Evolutionary conservation across 2,113 vertebrate genomes (phyloP).

Genomic region (Corydoras maculifer): DNA sequence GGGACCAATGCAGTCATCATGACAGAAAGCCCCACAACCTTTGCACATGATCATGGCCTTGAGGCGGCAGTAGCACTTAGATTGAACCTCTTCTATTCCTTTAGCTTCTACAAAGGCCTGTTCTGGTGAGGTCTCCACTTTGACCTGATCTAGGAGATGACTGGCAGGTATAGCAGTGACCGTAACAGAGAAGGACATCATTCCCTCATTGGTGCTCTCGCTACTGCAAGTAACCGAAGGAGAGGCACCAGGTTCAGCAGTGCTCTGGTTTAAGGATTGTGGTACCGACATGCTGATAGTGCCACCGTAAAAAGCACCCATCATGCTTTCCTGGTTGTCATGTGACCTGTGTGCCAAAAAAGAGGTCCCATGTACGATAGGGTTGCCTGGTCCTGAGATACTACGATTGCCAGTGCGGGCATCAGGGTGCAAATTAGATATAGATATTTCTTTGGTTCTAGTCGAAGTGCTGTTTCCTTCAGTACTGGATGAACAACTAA

Average conservation of each 20-base stretch:
- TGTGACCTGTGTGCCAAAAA: conserved; percentile 64
- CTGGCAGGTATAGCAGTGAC: conserved; percentile 87
- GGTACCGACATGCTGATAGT: conserved; percentile 86
- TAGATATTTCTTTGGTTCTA: conserved; percentile 72
- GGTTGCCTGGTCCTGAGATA: conserved; percentile 62
- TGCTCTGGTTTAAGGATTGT: conserved; percentile 61
- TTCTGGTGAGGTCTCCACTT: conserved; percentile 70
- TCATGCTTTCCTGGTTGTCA: conserved; percentile 54
- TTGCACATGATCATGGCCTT: conserved; percentile 99
- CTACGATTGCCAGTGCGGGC: conserved; percentile 58
- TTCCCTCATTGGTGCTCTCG: conserved; percentile 65
- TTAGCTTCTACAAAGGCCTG: conserved; percentile 75
- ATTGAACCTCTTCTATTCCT: conserved; percentile 75
- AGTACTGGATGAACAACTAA: conserved; percentile 45
- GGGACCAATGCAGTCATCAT: conserved; percentile 95
- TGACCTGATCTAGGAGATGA: conserved; percentile 58
- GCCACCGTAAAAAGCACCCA: conserved; percentile 76
- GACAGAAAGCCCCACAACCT: conserved; percentile 96
- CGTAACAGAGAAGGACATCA: conserved; percentile 97
- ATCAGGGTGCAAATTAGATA: conserved; percentile 61
- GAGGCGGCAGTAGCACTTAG: conserved; percentile 93
- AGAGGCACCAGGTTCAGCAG: conserved; percentile 49
- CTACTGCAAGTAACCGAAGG: conserved; percentile 40
- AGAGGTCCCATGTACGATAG: conserved; percentile 57
- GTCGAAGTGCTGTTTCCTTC: conserved; percentile 49